phyloP scores from a whole-genome alignment of 2,888 invertebrate genomes.

The Prenolepis imparis region DNA sequence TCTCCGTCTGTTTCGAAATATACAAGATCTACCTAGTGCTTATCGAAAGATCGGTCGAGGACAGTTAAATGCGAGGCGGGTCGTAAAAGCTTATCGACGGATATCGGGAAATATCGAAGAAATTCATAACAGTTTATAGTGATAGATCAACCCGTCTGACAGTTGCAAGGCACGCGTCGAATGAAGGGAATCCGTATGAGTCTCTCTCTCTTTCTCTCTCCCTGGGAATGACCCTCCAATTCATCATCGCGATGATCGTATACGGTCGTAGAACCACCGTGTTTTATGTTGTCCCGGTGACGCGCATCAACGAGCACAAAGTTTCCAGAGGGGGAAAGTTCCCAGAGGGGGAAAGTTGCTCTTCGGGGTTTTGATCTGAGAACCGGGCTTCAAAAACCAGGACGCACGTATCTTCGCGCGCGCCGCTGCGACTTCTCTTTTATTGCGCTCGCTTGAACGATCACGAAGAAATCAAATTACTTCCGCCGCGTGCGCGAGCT shows the following conservation, averaged over 20 bases:
- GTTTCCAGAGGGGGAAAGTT: slow-evolving; percentile 8
- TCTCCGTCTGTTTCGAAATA: slow-evolving; percentile 15
- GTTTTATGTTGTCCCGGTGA: slow-evolving; percentile 53
- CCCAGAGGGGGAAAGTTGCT: not conserved
- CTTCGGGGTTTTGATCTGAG: not conserved
- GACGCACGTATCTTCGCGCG: slow-evolving; percentile 34
- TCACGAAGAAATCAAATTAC: slow-evolving; percentile 57
- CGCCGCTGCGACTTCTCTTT: slow-evolving; percentile 60
- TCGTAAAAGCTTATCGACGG: slow-evolving; percentile 46
- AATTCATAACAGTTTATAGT: slow-evolving; percentile 19
- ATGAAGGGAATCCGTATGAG: slow-evolving; percentile 17
- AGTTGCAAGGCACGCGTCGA: slow-evolving; percentile 38
- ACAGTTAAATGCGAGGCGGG: slow-evolving; percentile 16
- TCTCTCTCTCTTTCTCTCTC: not conserved
- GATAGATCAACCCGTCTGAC: slow-evolving; percentile 45
- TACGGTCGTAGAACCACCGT: not conserved
- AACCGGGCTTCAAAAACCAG: not conserved
- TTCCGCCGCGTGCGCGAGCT: slow-evolving; percentile 43
- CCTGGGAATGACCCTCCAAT: slow-evolving; percentile 35
- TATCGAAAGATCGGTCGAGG: slow-evolving; percentile 15
- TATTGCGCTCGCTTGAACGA: slow-evolving; percentile 76
- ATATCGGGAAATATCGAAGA: slow-evolving; percentile 35
- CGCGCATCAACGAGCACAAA: slow-evolving; percentile 41
- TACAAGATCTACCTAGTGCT: not conserved
- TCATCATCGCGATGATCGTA: slow-evolving; percentile 42